These are phyloP conservation scores for Chionis minor DNA, from an alignment of 2,113 vertebrate species.

Conservation along the genomic window DNA sequence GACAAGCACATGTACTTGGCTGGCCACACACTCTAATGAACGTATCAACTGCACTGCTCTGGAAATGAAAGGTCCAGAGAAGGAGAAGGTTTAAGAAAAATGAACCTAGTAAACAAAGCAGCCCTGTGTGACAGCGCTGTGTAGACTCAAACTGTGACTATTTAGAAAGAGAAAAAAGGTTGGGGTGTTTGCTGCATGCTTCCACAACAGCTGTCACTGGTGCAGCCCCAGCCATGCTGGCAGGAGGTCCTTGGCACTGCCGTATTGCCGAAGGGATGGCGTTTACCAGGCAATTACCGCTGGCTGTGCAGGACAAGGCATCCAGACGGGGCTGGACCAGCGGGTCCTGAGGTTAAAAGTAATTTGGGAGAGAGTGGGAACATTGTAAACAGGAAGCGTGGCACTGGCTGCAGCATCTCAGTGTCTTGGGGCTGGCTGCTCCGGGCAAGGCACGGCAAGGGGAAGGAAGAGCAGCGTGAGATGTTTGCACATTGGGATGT, in stretches of 20 bases:
- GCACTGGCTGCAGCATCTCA: background rate
- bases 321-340: background rate
- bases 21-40: background rate
- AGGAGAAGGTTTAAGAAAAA: background rate
- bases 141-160: background rate
- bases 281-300: background rate
- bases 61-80: background rate
- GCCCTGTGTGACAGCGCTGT: background rate
- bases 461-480: background rate
- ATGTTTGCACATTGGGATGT: background rate
- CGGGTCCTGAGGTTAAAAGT: background rate
- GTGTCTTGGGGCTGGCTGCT: background rate
- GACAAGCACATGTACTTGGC: background rate
- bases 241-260: background rate
- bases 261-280: background rate
- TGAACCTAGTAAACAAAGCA: background rate
- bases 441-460: background rate
- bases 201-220: background rate
- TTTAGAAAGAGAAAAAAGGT: background rate
- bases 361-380: background rate
- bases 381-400: background rate
- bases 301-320: rapidly evolving
- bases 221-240: background rate
- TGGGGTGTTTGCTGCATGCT: background rate
- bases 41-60: background rate